Evolutionary conservation across 64 coral and sea anemone genomes (phyloP).

Genomic region (Stylophora pistillata): DNA sequence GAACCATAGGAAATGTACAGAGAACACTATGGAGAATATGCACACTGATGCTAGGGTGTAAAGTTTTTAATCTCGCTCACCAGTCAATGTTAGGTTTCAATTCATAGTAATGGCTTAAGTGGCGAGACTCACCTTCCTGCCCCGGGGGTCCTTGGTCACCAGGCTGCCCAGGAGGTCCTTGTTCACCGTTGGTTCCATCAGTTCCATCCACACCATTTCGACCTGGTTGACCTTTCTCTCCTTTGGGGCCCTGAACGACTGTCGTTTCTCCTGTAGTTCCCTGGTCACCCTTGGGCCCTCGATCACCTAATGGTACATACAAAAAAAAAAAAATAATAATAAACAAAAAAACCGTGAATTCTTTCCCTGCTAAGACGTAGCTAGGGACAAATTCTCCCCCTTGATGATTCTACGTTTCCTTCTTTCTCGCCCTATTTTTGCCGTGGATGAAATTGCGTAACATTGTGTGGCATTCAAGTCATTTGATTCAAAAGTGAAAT

Average conservation of each 20-base stretch:
- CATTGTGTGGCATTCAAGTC: too few species aligned
- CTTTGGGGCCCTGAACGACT: constrained; percentile 32
- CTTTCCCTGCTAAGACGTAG: too few species aligned
- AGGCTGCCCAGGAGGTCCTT: constrained; percentile 42
- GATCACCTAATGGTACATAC: not conserved
- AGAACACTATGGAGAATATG: too few species aligned
- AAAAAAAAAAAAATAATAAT: not conserved
- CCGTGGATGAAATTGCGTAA: too few species aligned
- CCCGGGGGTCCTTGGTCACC: not conserved
- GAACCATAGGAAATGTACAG: too few species aligned
- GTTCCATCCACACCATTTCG: constrained; percentile 33
- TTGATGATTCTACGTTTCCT: too few species aligned
- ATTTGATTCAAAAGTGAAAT: too few species aligned
- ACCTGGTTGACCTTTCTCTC: constrained; percentile 45
- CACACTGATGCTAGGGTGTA: too few species aligned
- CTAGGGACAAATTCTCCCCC: too few species aligned
- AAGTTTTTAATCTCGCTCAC: not conserved
- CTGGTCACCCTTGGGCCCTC: constrained; percentile 36
- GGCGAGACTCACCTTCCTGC: not conserved
- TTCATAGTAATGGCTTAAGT: not conserved
- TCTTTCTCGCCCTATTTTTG: too few species aligned
- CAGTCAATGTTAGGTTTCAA: not conserved
- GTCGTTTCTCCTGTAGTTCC: constrained; percentile 26
- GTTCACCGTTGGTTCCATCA: constrained; percentile 36
- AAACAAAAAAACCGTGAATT: not conserved